Conservation (phyloP, 2,113 vertebrate genomes). For the Sprattus sprattus region DNA sequence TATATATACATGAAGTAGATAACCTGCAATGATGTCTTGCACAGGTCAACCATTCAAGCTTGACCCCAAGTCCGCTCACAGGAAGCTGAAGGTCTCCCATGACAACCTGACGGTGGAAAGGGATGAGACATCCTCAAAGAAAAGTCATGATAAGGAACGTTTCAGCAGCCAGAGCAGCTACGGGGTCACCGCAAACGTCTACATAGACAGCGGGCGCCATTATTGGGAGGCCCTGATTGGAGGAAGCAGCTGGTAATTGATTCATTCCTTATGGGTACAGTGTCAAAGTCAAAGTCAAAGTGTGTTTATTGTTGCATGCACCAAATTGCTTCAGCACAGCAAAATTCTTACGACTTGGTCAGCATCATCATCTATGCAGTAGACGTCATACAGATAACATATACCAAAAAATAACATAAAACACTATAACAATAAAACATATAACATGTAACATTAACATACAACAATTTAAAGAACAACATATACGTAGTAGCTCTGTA, state of each 20-base stretch:
- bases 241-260: slow-evolving; percentile 89
- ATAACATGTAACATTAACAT: too few species aligned
- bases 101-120: slow-evolving; percentile 96
- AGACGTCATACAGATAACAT: too few species aligned
- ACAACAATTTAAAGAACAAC: too few species aligned
- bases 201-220: slow-evolving; percentile 95
- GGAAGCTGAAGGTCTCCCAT: slow-evolving; percentile 92
- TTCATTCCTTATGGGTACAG: not conserved
- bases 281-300: too few species aligned
- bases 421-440: too few species aligned
- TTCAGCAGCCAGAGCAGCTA: slow-evolving; percentile 96
- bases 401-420: too few species aligned
- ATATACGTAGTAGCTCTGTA: too few species aligned
- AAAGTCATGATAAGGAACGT: slow-evolving; percentile 91
- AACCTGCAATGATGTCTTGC: slow-evolving; percentile 16
- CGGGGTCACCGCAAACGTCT: slow-evolving; percentile 90
- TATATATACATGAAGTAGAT: not conserved
- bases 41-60: slow-evolving; percentile 96
- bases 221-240: slow-evolving; percentile 98
- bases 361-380: too few species aligned
- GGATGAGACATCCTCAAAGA: slow-evolving; percentile 93
- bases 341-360: too few species aligned
- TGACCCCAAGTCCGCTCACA: slow-evolving; percentile 93
- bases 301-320: too few species aligned
- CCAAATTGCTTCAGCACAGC: too few species aligned